Conservation (phyloP, 2,797 vertebrate genomes). For the Lophura swinhoii region DNA sequence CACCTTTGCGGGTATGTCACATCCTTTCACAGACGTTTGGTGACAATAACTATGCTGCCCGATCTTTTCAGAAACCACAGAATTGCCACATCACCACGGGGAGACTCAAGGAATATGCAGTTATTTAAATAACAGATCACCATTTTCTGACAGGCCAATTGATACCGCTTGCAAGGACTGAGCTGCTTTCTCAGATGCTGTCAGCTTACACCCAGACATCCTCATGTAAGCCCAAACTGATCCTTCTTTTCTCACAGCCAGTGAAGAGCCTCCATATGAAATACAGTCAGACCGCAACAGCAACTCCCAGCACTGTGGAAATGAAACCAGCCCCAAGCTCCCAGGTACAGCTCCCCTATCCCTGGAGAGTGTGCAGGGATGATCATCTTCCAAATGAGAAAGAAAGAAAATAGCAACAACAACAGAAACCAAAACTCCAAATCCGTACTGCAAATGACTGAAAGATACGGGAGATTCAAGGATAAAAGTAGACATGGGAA, state of each 20-base stretch:
- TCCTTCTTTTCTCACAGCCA: neutral
- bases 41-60: neutral
- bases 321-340: neutral
- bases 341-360: neutral
- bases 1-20: neutral
- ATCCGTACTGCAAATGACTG: neutral
- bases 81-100: neutral
- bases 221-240: neutral
- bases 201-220: neutral
- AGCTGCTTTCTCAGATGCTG: neutral
- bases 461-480: neutral
- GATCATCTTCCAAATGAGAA: neutral
- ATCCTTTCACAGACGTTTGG: accelerated
- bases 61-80: slow-evolving; percentile 29
- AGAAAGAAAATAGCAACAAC: neutral
- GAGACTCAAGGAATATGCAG: neutral
- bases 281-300: accelerated
- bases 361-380: neutral
- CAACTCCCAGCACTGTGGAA: accelerated
- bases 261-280: neutral
- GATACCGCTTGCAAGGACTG: neutral
- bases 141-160: neutral
- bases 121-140: neutral
- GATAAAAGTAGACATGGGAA: neutral
- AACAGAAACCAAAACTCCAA: neutral